Conservation (phyloP, 1,140 invertebrate species). For the Drosophila nasuta region DNA sequence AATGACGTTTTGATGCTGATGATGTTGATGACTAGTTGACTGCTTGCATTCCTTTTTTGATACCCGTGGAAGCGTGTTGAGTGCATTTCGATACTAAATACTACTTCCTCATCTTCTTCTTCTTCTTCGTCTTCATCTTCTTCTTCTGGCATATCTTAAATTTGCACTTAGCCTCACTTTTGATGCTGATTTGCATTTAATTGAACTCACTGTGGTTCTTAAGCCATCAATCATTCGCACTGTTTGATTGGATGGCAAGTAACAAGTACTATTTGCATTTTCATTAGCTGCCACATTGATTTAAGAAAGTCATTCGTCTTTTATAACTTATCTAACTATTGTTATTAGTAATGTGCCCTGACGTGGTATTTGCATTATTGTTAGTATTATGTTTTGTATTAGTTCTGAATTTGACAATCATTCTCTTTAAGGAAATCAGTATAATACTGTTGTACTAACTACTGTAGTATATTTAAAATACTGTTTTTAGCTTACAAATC, state of each 20-base stretch:
- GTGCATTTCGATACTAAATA: constrained; percentile 8
- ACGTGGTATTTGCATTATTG: neutral
- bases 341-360: no score
- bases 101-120: no score
- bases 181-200: constrained; percentile 7
- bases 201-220: neutral
- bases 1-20: neutral
- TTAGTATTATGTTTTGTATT: neutral
- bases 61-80: neutral
- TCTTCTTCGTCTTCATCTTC: no score
- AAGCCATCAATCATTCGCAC: neutral
- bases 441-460: no score
- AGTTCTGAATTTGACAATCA: neutral
- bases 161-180: neutral
- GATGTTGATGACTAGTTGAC: constrained; percentile 23
- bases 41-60: constrained; percentile 14
- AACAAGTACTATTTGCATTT: neutral
- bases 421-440: no score
- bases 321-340: neutral
- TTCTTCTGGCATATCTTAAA: neutral
- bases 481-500: no score
- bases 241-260: neutral
- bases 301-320: neutral
- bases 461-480: no score
- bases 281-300: neutral